Evolutionary conservation across 2,797 vertebrate genomes (phyloP), one percentile per base, ranked within the genome.

Genomic region (Megaceryle alcyon): DNA sequence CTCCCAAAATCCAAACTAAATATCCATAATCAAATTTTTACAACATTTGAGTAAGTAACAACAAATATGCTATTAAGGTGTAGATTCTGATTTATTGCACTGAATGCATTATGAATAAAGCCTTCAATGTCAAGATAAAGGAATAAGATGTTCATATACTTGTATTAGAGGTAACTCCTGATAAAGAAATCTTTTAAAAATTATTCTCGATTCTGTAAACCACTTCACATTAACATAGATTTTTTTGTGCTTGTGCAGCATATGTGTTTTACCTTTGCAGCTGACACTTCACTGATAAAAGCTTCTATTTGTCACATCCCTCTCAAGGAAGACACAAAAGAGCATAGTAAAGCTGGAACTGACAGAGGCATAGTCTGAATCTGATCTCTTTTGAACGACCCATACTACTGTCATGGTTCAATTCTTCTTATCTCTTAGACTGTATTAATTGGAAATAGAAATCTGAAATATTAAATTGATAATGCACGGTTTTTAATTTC

Each of bases 381-480:
- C 70, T 84, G 66, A 90, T 81, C 35, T 79, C 63, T 86, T 82
- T 54, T 82, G 85, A 88, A 86, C 69, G 86, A 71, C 70, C 85
- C 43, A 41, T 5, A n/a, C 39, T 44, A 44, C 65, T 51, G 77
- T 33, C 3, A 7, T 0, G 6, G 48, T 84, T 91, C 87, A 95
- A 64, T 57, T 92, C 53, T n/a, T 94, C 68, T 49, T 79, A 44
- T 72, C 39, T 88, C 56, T 91, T 82, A 81, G 80, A 56, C 37
- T 2, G 2, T 28, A 92, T 65, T 82, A 96, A 96, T 88, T 96
- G 51, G 60, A 88, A 94, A 93, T 72, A 90, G 90, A 57, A 75
- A 85, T 91, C 86, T 95, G 78, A 92, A 90, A 92, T 86, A 89
- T 73, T 93, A 90, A 83, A 93, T 70, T 82, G 88, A 81, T 87